Base-by-base conservation (phyloP, 2,797 vertebrate species). In the Ctenopoma kingsleyae region DNA sequence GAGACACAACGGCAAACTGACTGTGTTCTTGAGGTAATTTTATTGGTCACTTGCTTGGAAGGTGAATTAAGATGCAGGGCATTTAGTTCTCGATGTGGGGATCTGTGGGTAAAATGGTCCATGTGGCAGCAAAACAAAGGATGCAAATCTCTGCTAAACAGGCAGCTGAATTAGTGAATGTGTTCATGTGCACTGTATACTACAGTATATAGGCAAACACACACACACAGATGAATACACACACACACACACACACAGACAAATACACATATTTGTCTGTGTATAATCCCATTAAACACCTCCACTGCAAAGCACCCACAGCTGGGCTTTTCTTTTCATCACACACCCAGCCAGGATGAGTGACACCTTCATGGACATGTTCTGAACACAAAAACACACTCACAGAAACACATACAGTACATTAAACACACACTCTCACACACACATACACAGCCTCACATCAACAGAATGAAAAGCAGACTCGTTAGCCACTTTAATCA, bases 401-500 rank as follows among this genome's bases (percentile, higher is more conserved):
- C 50, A 56, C 32, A 74, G 17, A 75, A 36, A 54, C 46, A 69
- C 62, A 67, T 46, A 61, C 13, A 56, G 67, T 74, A 53, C 73
- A 81, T 1, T 35, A 48, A 35, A 49, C 75, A 12, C 48, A 68
- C 62, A 48, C 64, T 36, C 12, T 50, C 38, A 66, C 67, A 71
- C 20, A 8, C 27, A 53, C 67, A 52, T 23, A 58, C 57, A 65
- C 30, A 59, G 10, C 12, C 20, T 36, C 78, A 74, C 75, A 50
- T 64, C 77, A 41, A 56, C 63, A 58, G 71, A 87, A 87, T 78
- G 67, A 85, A 88, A 90, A 85, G 81, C 40, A 88, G 84, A 84
- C 84, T 90, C 50, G 80, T 92, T 93, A 91, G 79, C 82, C 80
- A 80, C 84, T 91, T 90, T 92, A 93, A 94, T 94, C 91, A 87